phyloP scores from a whole-genome alignment of 2,888 invertebrate species.

The Limnephilus rhombicus region DNA sequence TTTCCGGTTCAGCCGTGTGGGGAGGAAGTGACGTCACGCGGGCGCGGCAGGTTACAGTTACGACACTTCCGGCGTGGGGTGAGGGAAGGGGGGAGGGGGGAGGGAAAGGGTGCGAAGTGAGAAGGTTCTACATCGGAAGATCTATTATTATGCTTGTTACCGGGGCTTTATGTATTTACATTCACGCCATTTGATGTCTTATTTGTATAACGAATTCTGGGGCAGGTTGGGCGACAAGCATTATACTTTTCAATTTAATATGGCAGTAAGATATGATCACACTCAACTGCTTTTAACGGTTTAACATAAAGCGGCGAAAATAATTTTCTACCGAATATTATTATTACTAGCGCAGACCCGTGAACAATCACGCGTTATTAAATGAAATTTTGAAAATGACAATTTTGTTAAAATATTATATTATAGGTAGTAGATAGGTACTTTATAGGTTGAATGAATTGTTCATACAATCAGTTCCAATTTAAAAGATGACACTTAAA shows the following conservation, averaged over 20 bases:
- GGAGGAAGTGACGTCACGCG: constrained; percentile 50
- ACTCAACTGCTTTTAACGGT: neutral
- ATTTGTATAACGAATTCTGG: neutral
- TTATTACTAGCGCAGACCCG: too few relatives aligned
- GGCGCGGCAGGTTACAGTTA: constrained; percentile 32
- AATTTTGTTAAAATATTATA: too few relatives aligned
- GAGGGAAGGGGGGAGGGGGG: neutral
- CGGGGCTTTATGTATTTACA: neutral
- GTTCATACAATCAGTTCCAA: too few relatives aligned
- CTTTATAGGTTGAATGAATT: too few relatives aligned
- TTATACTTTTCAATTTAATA: neutral
- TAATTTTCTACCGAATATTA: neutral
- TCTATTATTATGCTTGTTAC: neutral
- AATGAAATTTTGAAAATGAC: too few relatives aligned
- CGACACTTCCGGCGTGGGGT: neutral
- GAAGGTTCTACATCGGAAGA: neutral
- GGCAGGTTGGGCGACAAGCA: neutral
- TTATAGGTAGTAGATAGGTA: too few relatives aligned
- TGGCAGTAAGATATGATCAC: neutral
- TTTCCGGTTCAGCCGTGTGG: constrained; percentile 40
- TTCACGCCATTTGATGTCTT: neutral
- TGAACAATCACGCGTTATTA: too few relatives aligned
- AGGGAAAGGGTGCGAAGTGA: neutral
- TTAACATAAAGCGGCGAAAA: neutral
- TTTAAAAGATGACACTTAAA: too few relatives aligned